Conservation (phyloP, 64 coral and sea anemone genomes). For the Montipora capricornis region DNA sequence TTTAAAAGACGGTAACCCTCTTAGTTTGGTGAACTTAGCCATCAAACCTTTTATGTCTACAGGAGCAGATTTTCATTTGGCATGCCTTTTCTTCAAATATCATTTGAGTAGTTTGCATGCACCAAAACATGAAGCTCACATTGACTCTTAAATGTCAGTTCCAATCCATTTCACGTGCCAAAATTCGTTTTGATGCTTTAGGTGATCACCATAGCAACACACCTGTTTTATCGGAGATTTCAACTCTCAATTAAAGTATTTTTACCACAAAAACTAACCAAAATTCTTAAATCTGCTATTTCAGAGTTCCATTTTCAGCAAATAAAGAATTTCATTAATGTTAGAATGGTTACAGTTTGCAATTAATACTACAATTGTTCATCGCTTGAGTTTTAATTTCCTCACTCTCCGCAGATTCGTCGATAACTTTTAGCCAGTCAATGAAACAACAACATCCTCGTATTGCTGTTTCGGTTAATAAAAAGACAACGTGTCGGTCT, state of each 20-base stretch:
- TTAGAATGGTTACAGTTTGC: no score
- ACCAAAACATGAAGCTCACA: not conserved
- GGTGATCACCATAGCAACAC: not conserved
- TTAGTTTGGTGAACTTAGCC: not conserved
- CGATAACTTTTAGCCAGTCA: no score
- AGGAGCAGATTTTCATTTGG: not conserved
- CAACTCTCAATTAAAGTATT: not conserved
- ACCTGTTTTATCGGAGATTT: not conserved
- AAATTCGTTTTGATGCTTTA: not conserved
- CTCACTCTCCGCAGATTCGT: no score
- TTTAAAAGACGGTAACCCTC: not conserved
- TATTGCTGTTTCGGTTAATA: no score
- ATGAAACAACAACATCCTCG: no score
- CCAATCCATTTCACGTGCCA: not conserved
- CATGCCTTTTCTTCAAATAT: not conserved
- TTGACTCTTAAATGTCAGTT: not conserved
- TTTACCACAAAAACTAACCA: no score
- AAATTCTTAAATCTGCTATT: no score
- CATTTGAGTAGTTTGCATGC: not conserved
- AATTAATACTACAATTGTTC: no score
- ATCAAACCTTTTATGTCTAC: not conserved
- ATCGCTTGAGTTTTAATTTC: no score
- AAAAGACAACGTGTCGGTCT: no score
- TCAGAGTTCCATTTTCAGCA: no score
- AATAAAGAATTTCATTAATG: no score